phyloP scores from a whole-genome alignment of 2,888 invertebrate species.

The Oscheius sp. region DNA sequence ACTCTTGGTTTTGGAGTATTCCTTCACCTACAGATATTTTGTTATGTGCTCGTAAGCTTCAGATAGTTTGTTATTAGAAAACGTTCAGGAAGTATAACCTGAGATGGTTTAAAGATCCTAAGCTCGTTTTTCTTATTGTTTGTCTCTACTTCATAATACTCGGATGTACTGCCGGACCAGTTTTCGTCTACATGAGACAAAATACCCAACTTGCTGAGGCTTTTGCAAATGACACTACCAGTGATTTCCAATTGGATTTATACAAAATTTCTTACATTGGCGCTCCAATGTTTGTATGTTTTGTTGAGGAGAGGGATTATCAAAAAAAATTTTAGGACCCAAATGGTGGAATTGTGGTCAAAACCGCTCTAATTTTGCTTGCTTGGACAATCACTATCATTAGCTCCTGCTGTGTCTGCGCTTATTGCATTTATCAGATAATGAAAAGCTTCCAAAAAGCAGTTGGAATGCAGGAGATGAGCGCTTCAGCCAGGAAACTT shows the following conservation, averaged over 20 bases:
- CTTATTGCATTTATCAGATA: not conserved
- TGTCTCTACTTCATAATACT: not conserved
- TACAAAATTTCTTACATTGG: constrained; percentile 1
- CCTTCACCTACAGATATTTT: constrained; percentile 7
- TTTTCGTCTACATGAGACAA: not conserved
- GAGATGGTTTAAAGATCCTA: constrained; percentile 1
- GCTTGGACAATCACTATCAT: not conserved
- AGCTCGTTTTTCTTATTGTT: not conserved
- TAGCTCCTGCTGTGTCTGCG: not conserved
- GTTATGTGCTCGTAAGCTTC: constrained; percentile 15
- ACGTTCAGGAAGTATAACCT: not conserved
- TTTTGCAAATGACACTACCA: not conserved
- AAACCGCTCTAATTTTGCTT: not conserved
- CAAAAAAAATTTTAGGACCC: not conserved
- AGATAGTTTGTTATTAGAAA: not conserved
- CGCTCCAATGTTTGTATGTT: constrained; percentile 15
- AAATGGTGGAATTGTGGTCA: not conserved
- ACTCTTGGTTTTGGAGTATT: not conserved
- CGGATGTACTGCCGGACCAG: not conserved
- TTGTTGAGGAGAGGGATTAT: too few relatives aligned
- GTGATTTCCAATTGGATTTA: not conserved
- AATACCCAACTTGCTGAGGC: not conserved
- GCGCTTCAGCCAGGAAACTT: not conserved
- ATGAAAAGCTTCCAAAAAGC: not conserved
- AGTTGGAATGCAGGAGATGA: not conserved